These are phyloP conservation scores for Anguilla rostrata DNA, from an alignment of 2,113 vertebrate genomes.

Conservation along the genomic window DNA sequence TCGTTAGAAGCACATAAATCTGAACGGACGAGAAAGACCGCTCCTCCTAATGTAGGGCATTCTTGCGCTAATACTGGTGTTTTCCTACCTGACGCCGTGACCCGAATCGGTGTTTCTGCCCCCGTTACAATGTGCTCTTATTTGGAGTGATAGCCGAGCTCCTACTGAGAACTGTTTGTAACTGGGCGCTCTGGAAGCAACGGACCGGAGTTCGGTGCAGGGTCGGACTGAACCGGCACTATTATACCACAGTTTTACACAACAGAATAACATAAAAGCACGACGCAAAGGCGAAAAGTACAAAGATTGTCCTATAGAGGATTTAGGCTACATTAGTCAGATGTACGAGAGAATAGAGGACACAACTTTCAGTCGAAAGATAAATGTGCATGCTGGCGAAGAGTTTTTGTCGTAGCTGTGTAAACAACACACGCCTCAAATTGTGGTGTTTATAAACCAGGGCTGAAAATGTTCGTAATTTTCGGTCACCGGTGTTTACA, in stretches of 20 bases:
- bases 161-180: background rate
- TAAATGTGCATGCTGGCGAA: too few species aligned
- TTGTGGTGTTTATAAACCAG: too few species aligned
- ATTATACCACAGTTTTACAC: background rate
- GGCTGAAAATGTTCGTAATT: too few species aligned
- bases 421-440: too few species aligned
- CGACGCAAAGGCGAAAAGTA: too few species aligned
- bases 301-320: too few species aligned
- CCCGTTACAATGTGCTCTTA: constrained; percentile 12
- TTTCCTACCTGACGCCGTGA: constrained; percentile 18
- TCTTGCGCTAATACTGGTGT: constrained; percentile 37
- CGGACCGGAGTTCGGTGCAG: background rate
- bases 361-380: too few species aligned
- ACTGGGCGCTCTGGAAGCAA: background rate
- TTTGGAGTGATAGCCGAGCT: constrained; percentile 10
- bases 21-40: constrained; percentile 8
- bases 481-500: too few species aligned
- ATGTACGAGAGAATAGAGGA: background rate
- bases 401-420: too few species aligned
- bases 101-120: background rate
- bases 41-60: constrained; percentile 37
- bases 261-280: background rate
- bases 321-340: background rate
- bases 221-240: constrained; percentile 1
- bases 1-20: constrained; percentile 10